Evolutionary conservation across 2,888 invertebrate species (phyloP).

Genomic region (Thecocarcelia acutangulata): DNA sequence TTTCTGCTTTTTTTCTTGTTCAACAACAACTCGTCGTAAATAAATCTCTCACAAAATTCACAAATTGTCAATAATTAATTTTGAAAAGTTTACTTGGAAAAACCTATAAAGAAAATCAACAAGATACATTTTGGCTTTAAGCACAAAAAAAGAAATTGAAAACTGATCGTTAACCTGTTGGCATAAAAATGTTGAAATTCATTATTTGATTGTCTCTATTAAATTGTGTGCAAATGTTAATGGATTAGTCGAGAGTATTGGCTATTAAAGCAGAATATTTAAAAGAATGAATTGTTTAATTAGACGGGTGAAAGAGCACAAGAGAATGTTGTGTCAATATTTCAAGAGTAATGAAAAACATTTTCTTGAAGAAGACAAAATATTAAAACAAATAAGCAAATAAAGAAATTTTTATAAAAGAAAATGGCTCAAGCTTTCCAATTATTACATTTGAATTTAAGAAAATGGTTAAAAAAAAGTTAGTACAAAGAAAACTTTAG

Average conservation of each 20-base stretch:
- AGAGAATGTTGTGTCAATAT: too few species aligned
- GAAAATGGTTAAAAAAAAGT: too few species aligned
- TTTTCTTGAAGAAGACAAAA: too few species aligned
- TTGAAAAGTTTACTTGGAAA: slow-evolving; percentile 52
- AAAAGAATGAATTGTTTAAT: slow-evolving; percentile 16
- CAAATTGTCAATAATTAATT: slow-evolving; percentile 65
- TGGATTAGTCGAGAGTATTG: slow-evolving; percentile 9
- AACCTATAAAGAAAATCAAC: slow-evolving; percentile 28
- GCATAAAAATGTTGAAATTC: slow-evolving; percentile 35
- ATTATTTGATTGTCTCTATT: slow-evolving; percentile 56
- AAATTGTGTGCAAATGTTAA: slow-evolving; percentile 46
- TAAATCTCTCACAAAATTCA: slow-evolving; percentile 62
- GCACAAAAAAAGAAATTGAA: slow-evolving; percentile 29
- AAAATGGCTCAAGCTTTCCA: too few species aligned
- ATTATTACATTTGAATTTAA: too few species aligned
- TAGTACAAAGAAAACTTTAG: too few species aligned
- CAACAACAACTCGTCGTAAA: slow-evolving; percentile 44
- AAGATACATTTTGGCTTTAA: neutral
- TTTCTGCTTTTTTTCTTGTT: neutral
- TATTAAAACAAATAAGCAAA: too few species aligned
- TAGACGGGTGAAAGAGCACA: neutral
- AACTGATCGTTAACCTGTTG: slow-evolving; percentile 55
- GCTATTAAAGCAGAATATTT: neutral
- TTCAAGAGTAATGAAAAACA: too few species aligned
- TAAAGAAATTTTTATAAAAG: too few species aligned